phyloP scores from a whole-genome alignment of 2,888 invertebrate species.

The Atrina japonica region DNA sequence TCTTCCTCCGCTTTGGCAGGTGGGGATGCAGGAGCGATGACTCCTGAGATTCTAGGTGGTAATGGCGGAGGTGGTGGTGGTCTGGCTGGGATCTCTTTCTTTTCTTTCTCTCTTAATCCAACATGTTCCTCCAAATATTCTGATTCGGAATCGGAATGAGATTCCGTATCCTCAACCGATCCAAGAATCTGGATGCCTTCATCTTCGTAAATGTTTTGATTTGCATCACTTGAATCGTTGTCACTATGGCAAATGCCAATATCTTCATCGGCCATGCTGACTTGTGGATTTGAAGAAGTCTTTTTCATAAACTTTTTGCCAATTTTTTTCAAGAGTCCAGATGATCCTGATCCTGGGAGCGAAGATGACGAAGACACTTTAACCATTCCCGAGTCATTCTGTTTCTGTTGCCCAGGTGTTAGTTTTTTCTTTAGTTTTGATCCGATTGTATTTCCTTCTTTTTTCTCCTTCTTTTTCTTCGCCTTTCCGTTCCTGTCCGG shows the following conservation, averaged over 20 bases:
- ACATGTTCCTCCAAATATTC: constrained; percentile 18
- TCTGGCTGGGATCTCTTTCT: background rate
- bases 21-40: constrained; percentile 19
- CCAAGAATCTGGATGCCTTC: constrained; percentile 22
- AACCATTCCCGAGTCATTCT: constrained; percentile 17
- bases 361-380: constrained; percentile 38
- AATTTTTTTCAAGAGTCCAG: constrained; percentile 42
- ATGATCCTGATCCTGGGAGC: constrained; percentile 26
- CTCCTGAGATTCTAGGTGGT: constrained; percentile 14
- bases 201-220: constrained; percentile 27
- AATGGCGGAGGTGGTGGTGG: constrained; percentile 29
- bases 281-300: background rate
- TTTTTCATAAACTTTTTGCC: constrained; percentile 38
- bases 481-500: constrained; percentile 40
- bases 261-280: constrained; percentile 19
- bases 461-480: constrained; percentile 54
- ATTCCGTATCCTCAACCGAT: background rate
- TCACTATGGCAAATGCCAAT: constrained; percentile 41
- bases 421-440: constrained; percentile 40
- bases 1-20: constrained; percentile 37
- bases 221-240: constrained; percentile 29
- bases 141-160: constrained; percentile 16
- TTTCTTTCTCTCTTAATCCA: background rate
- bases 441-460: constrained; percentile 46
- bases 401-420: constrained; percentile 2